These are phyloP conservation scores for Gryllus bimaculatus DNA, from an alignment of 1,140 invertebrate species.

Conservation along the genomic window DNA sequence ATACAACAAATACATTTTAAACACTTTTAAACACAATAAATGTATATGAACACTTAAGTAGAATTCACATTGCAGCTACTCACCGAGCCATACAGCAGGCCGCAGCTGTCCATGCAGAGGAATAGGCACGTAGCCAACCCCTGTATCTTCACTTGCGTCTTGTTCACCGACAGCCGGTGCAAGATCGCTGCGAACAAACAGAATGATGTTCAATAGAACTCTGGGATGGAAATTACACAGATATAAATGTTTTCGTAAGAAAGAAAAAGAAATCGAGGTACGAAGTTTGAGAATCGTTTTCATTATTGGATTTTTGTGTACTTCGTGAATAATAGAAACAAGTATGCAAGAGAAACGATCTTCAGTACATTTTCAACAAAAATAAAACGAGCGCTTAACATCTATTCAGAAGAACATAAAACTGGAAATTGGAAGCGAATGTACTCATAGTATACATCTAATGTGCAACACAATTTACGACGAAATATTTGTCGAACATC, in stretches of 20 bases:
- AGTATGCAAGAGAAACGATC: too few relatives aligned
- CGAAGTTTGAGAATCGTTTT: background rate
- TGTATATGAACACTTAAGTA: too few relatives aligned
- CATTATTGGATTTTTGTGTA: background rate
- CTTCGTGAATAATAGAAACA: too few relatives aligned
- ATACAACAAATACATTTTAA: too few relatives aligned
- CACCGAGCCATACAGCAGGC: conserved; percentile 74
- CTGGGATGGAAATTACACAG: background rate
- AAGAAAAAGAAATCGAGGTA: background rate
- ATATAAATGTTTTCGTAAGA: background rate
- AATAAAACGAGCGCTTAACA: too few relatives aligned
- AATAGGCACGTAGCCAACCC: conserved; percentile 71
- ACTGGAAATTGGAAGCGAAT: too few relatives aligned
- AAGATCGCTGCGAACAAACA: conserved; percentile 64
- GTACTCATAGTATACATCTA: too few relatives aligned
- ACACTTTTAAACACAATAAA: too few relatives aligned
- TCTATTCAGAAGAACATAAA: too few relatives aligned
- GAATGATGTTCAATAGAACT: background rate
- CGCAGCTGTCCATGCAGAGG: conserved; percentile 76
- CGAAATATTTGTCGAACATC: background rate
- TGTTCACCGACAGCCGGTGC: conserved; percentile 63
- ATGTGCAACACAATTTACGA: background rate
- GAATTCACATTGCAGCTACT: conserved; percentile 35
- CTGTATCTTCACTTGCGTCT: conserved; percentile 71
- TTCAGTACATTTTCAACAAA: too few relatives aligned